Evolutionary conservation across 2,888 invertebrate species (phyloP).

Genomic region (Drosophila sordidapex): DNA sequence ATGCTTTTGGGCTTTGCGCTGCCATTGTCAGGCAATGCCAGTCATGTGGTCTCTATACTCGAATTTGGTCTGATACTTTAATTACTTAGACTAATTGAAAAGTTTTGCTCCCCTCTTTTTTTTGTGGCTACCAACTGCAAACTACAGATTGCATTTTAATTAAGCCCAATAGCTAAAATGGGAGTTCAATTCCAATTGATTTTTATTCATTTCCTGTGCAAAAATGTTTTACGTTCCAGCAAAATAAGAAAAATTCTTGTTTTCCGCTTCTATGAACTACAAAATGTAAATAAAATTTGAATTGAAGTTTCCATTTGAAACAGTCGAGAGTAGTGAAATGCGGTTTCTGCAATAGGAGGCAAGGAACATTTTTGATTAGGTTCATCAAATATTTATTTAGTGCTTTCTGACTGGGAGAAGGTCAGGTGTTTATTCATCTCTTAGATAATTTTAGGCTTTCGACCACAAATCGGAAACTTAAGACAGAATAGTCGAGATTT

Average conservation of each 20-base stretch:
- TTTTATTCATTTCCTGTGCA: constrained; percentile 3
- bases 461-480: background rate
- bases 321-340: background rate
- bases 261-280: background rate
- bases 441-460: background rate
- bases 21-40: constrained; percentile 50
- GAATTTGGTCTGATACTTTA: constrained; percentile 54
- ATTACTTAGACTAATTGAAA: constrained; percentile 75
- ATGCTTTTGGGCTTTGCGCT: constrained; percentile 53
- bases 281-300: background rate
- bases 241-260: background rate
- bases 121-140: constrained; percentile 19
- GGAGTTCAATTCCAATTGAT: constrained; percentile 24
- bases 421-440: background rate
- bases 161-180: constrained; percentile 25
- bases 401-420: background rate
- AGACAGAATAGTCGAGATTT: background rate
- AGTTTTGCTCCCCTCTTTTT: constrained; percentile 19
- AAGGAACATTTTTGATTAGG: background rate
- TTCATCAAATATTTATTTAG: background rate
- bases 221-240: background rate
- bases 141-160: constrained; percentile 46
- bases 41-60: constrained; percentile 43
- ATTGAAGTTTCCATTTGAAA: background rate
- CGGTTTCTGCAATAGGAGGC: background rate